These are phyloP conservation scores for Galerucella pusilla DNA, from an alignment of 2,888 invertebrate species.

Conservation along the genomic window DNA sequence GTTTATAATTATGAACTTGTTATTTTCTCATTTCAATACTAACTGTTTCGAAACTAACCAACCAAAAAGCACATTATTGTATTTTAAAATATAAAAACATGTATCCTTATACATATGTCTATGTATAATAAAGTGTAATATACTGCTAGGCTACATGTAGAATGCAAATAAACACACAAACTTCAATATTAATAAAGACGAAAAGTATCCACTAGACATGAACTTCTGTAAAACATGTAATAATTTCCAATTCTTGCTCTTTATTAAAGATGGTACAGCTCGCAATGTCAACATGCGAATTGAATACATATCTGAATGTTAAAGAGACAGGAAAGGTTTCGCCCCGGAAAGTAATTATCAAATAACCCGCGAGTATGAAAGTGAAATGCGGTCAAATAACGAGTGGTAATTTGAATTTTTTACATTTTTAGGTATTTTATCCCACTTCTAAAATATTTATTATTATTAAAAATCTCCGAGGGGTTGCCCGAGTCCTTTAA, in stretches of 20 bases:
- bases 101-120: slow-evolving; percentile 1
- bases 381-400: not conserved
- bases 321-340: not conserved
- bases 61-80: no score
- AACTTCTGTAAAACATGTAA: slow-evolving; percentile 56
- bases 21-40: no score
- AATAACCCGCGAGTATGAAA: not conserved
- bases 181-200: slow-evolving; percentile 63
- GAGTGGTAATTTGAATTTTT: slow-evolving; percentile 1
- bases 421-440: not conserved
- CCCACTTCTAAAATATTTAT: no score
- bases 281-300: slow-evolving; percentile 21
- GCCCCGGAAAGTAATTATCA: not conserved
- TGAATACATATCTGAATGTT: slow-evolving; percentile 6
- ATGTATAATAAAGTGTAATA: slow-evolving; percentile 41
- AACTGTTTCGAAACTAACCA: no score
- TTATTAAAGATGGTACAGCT: slow-evolving; percentile 54
- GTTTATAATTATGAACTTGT: no score
- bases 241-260: slow-evolving; percentile 58
- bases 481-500: no score
- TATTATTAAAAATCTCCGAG: no score
- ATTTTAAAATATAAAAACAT: no score
- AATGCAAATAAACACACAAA: slow-evolving; percentile 58
- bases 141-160: slow-evolving; percentile 44
- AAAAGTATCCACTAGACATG: slow-evolving; percentile 57